Evolutionary conservation across 2,797 vertebrate genomes (phyloP).

Genomic region (Lacerta bilineata): DNA sequence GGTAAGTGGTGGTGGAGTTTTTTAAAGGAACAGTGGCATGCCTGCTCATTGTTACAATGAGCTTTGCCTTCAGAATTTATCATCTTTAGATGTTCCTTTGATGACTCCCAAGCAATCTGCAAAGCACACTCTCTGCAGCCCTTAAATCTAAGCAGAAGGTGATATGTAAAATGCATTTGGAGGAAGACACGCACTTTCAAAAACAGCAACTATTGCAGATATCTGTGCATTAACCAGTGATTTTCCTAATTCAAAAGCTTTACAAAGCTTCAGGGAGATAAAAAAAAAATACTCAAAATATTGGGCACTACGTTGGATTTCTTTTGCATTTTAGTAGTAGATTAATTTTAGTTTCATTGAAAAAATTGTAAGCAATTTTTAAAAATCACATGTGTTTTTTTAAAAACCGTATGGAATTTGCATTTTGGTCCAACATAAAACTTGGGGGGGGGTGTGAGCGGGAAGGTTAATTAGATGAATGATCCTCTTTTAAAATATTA

Average conservation of each 20-base stretch:
- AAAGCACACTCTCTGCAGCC: background rate
- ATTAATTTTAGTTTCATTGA: background rate
- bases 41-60: background rate
- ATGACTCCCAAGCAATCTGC: background rate
- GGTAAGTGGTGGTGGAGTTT: background rate
- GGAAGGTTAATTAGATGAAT: background rate
- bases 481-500: background rate
- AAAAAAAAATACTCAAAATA: background rate
- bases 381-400: too few relatives aligned
- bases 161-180: background rate
- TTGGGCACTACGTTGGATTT: background rate
- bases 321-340: background rate
- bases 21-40: background rate
- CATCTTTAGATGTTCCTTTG: background rate
- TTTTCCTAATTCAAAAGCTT: background rate
- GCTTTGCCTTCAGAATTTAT: background rate
- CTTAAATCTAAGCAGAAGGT: background rate
- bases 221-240: background rate
- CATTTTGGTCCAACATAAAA: background rate
- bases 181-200: background rate
- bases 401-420: background rate
- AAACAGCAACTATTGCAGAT: background rate
- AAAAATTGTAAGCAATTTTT: background rate
- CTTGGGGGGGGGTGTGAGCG: background rate
- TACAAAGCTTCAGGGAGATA: background rate